Conservation (phyloP, 2,113 vertebrate genomes). For the Zeus faber region DNA sequence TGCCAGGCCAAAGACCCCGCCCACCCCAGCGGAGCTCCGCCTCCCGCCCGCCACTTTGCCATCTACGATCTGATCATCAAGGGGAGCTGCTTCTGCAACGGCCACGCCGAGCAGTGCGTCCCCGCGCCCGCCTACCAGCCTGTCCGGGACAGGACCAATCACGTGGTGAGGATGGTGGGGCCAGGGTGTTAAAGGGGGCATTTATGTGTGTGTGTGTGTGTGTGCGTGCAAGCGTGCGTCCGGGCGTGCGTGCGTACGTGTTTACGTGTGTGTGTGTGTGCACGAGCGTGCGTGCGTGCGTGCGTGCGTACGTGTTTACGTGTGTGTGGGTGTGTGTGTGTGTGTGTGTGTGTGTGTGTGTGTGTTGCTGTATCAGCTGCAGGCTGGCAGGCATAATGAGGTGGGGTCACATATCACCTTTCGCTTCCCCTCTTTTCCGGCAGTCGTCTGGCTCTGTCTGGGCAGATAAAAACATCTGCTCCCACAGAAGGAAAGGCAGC, state of each 20-base stretch:
- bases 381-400: no score
- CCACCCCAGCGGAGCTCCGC: slow-evolving; percentile 27
- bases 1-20: slow-evolving; percentile 68
- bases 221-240: slow-evolving; percentile 2
- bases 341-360: no score
- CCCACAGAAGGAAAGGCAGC: no score
- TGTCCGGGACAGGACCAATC: slow-evolving; percentile 70
- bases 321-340: no score
- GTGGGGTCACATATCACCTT: no score
- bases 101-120: slow-evolving; percentile 88
- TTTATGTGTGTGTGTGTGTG: slow-evolving; percentile 32
- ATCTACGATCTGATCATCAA: slow-evolving; percentile 94
- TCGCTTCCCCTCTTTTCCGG: no score
- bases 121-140: slow-evolving; percentile 79
- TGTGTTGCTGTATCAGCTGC: no score
- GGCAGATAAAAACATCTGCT: no score
- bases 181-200: slow-evolving; percentile 29
- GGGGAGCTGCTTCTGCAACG: slow-evolving; percentile 95
- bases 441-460: no score
- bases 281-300: slow-evolving; percentile 15
- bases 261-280: neutral
- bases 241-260: neutral
- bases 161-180: slow-evolving; percentile 74
- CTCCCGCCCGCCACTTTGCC: slow-evolving; percentile 78
- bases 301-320: neutral